Evolutionary conservation across 2,113 vertebrate genomes (phyloP).

Genomic region (Trichechus manatus): DNA sequence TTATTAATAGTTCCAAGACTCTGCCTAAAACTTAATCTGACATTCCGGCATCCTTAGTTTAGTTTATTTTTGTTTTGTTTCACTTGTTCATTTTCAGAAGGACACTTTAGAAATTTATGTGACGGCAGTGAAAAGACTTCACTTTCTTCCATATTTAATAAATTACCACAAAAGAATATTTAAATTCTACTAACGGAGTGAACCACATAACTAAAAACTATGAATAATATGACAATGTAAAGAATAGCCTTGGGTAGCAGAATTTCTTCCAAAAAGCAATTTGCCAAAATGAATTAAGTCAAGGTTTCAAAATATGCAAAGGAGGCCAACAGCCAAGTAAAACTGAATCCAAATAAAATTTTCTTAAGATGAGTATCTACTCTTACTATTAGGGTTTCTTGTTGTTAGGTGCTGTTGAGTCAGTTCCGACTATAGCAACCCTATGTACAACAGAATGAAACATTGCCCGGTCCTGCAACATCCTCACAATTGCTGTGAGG

Average conservation of each 20-base stretch:
- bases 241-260: not conserved
- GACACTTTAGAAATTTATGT: not conserved
- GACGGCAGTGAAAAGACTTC: not conserved
- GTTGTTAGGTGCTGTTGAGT: no score
- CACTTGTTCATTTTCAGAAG: not conserved
- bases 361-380: not conserved
- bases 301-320: not conserved
- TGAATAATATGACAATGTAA: not conserved
- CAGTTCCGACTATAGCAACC: no score
- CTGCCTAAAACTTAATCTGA: not conserved
- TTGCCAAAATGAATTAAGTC: not conserved
- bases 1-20: constrained; percentile 9
- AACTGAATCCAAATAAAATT: not conserved
- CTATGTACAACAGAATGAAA: no score
- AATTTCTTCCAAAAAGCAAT: constrained; percentile 10
- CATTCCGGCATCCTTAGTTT: constrained; percentile 10
- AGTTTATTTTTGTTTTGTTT: not conserved
- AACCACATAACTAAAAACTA: not conserved
- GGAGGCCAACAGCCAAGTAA: not conserved
- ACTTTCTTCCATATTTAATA: not conserved
- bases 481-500: not conserved
- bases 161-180: not conserved
- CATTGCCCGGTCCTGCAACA: no score
- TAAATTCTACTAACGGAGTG: not conserved
- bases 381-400: not conserved